A percentile compares a stretch with the other conserved stretches of the same genome.
These are phyloP conservation scores for Carassius carassius DNA, from an alignment of 2,113 vertebrate genomes.

Conservation along the genomic window DNA sequence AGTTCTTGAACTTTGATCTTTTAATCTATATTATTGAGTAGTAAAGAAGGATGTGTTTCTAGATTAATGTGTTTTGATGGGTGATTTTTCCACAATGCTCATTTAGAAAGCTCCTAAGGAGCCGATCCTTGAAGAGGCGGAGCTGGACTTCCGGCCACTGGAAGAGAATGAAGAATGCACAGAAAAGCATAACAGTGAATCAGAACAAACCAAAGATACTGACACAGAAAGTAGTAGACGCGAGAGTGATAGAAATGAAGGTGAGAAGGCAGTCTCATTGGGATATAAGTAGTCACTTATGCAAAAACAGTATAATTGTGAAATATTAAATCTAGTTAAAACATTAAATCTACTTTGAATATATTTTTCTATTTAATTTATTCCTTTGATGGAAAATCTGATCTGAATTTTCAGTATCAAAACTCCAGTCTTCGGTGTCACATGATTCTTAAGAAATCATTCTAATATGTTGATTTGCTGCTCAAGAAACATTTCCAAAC, in stretches of 20 bases:
- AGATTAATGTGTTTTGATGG: not conserved
- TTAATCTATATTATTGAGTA: not conserved
- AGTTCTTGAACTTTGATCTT: not conserved
- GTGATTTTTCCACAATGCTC: not conserved
- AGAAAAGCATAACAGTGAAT: constrained; percentile 85
- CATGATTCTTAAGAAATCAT: no score
- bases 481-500: no score
- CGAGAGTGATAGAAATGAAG: constrained; percentile 69
- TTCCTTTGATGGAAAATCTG: no score
- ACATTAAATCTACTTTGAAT: no score
- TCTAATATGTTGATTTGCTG: no score
- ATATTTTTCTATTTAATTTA: no score
- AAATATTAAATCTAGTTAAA: no score
- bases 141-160: constrained; percentile 91
- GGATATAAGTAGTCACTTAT: not conserved
- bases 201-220: constrained; percentile 88
- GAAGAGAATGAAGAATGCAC: constrained; percentile 87
- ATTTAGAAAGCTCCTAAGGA: constrained; percentile 93
- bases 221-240: constrained; percentile 76
- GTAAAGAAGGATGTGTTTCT: not conserved
- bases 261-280: not conserved
- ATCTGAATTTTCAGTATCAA: no score
- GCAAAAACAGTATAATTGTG: no score
- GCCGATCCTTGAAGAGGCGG: constrained; percentile 93
- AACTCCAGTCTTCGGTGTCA: no score